phyloP scores from a whole-genome alignment of 2,113 vertebrate genomes.

The Orthonyx spaldingii region DNA sequence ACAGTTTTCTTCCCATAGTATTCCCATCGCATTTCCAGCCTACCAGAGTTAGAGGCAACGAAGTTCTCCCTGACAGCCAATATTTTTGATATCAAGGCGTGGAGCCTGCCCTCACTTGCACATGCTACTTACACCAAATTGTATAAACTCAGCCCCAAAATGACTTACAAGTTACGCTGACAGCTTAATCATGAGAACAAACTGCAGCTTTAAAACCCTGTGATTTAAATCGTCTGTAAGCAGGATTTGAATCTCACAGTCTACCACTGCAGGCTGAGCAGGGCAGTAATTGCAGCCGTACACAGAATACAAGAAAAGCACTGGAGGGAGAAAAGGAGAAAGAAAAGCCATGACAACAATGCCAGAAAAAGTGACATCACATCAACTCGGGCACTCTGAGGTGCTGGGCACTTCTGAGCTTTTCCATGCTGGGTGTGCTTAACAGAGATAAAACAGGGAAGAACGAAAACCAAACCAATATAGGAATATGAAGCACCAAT shows the following conservation, averaged over 20 bases:
- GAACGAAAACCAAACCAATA: not conserved
- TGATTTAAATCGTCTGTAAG: not conserved
- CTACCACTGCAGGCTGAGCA: not conserved
- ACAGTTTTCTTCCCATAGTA: not conserved
- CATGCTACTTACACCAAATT: not conserved
- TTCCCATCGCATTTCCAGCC: not conserved
- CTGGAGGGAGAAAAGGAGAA: fast-evolving
- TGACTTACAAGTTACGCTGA: not conserved
- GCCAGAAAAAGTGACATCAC: not conserved
- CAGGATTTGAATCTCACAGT: not conserved
- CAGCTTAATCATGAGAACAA: not conserved
- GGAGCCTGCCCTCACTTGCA: not conserved
- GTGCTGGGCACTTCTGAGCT: not conserved
- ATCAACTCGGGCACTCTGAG: not conserved
- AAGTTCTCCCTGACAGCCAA: not conserved
- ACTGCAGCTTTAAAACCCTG: not conserved
- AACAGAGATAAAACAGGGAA: not conserved
- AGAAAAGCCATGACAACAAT: not conserved
- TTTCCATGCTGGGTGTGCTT: not conserved
- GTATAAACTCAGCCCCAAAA: not conserved
- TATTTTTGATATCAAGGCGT: not conserved
- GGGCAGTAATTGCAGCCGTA: not conserved
- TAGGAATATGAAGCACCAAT: not conserved
- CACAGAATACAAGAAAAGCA: not conserved
- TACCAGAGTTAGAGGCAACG: not conserved